Conservation (phyloP, 2,113 vertebrate genomes). For the Crotalus tigris region DNA sequence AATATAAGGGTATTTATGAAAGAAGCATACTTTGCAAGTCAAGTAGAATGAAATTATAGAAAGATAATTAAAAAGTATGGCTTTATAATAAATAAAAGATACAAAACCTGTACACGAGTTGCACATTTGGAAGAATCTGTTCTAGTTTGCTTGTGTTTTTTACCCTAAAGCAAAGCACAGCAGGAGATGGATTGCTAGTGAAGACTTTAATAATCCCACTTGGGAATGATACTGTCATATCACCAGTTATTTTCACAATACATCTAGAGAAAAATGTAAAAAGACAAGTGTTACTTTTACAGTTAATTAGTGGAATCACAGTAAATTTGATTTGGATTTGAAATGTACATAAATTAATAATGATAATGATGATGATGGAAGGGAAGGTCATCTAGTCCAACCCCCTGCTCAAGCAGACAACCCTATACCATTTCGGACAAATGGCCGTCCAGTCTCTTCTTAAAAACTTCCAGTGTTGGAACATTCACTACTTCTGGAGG, state of each 20-base stretch:
- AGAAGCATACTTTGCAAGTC: not conserved
- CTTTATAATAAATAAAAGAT: constrained; percentile 30
- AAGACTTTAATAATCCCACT: constrained; percentile 97
- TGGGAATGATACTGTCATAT: constrained; percentile 96
- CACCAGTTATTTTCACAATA: constrained; percentile 98
- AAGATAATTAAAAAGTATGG: not conserved
- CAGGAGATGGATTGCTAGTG: constrained; percentile 88
- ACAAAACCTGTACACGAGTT: constrained; percentile 89
- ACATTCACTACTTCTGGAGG: too few species aligned
- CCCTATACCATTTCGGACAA: too few species aligned
- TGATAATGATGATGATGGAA: too few species aligned
- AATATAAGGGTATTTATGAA: constrained; percentile 23
- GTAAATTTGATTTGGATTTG: constrained; percentile 18
- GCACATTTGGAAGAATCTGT: constrained; percentile 92
- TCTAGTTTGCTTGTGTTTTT: constrained; percentile 89
- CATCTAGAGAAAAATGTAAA: constrained; percentile 70
- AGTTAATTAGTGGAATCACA: constrained; percentile 7
- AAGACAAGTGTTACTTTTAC: constrained; percentile 37
- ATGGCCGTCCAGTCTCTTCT: too few species aligned
- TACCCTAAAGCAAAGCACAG: constrained; percentile 90
- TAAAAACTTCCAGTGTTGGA: too few species aligned
- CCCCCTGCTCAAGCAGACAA: too few species aligned
- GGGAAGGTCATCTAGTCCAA: too few species aligned
- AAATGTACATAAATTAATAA: not conserved
- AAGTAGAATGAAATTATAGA: constrained; percentile 11